These are phyloP conservation scores for Tetraneura akinire DNA, from an alignment of 1,140 invertebrate genomes.

Conservation along the genomic window DNA sequence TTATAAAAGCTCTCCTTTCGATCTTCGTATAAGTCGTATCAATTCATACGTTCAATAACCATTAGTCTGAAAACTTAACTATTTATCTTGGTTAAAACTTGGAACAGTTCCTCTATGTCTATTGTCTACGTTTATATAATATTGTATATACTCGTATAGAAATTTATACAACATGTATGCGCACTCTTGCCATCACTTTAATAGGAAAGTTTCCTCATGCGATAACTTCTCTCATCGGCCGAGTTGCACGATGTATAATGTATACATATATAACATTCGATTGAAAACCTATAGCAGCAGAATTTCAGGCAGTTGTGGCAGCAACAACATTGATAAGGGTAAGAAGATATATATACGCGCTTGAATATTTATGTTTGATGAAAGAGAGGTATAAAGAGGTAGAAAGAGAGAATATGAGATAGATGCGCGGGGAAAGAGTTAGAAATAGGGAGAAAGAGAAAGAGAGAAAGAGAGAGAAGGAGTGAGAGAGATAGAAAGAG, in stretches of 20 bases:
- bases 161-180: not conserved
- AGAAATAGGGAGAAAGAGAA: not conserved
- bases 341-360: not conserved
- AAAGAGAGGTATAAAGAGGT: constrained; percentile 10
- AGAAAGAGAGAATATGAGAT: not conserved
- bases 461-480: no score
- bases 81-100: constrained; percentile 41
- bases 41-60: constrained; percentile 17
- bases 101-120: not conserved
- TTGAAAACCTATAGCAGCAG: constrained; percentile 24
- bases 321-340: not conserved
- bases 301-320: not conserved
- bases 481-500: not conserved
- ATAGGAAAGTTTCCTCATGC: constrained; percentile 42
- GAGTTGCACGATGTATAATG: not conserved
- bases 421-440: not conserved
- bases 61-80: constrained; percentile 18
- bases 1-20: not conserved
- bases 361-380: not conserved
- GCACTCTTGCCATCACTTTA: constrained; percentile 20
- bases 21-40: not conserved
- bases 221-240: not conserved
- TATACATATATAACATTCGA: no score
- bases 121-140: no score
- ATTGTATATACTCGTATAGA: no score